phyloP scores from a whole-genome alignment of 2,113 vertebrate species.

The Pterocles gutturalis region DNA sequence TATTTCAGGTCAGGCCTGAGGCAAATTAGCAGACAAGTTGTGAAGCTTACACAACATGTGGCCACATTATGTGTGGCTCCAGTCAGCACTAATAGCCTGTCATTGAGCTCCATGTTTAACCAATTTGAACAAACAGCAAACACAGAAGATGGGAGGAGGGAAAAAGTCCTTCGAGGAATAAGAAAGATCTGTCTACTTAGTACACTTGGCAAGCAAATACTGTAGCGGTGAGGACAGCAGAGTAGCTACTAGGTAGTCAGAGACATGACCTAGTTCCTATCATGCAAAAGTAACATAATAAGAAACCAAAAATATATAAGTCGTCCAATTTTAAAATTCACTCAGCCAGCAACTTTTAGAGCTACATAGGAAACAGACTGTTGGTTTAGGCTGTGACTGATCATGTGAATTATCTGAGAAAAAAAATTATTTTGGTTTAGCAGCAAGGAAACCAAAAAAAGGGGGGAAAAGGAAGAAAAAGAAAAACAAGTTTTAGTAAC shows the following conservation, averaged over 20 bases:
- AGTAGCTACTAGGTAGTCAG: not conserved
- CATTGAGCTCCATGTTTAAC: slow-evolving; percentile 66
- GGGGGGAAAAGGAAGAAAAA: not conserved
- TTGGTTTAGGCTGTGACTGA: not conserved
- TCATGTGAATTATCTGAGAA: not conserved
- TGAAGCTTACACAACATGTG: slow-evolving; percentile 72
- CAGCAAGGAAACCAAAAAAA: not conserved
- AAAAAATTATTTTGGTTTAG: not conserved
- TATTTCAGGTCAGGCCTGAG: slow-evolving; percentile 72
- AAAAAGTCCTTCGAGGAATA: slow-evolving; percentile 49
- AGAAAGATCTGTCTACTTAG: slow-evolving; percentile 14
- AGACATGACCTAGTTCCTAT: not conserved
- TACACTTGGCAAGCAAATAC: not conserved
- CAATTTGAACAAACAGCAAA: slow-evolving; percentile 71
- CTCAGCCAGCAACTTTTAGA: not conserved
- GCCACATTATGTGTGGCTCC: slow-evolving; percentile 65
- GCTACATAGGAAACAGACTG: not conserved
- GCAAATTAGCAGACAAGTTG: slow-evolving; percentile 69
- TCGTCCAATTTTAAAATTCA: not conserved
- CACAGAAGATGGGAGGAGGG: slow-evolving; percentile 60
- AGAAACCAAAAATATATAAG: not conserved
- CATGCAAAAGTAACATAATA: not conserved
- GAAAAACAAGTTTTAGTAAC: not conserved
- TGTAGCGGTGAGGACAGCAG: not conserved
- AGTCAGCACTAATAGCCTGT: slow-evolving; percentile 66